Percentiles rank a stretch among this genome's conserved stretches.
These are phyloP conservation scores for Leptopilina clavipes DNA, from an alignment of 1,140 invertebrate genomes.

Conservation along the genomic window DNA sequence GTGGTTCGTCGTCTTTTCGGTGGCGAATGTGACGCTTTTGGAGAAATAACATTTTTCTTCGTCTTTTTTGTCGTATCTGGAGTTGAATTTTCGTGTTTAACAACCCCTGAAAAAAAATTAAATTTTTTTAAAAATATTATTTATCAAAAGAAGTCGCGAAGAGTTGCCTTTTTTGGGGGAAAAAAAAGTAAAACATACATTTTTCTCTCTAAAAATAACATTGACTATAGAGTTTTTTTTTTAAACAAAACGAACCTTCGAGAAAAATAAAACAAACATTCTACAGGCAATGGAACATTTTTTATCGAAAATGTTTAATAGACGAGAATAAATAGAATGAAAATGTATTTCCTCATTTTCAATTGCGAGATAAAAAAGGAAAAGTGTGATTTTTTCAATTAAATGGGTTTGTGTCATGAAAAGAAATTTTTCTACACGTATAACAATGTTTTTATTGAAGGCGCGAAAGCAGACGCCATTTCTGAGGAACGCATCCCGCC, in stretches of 20 bases:
- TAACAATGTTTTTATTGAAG: slow-evolving; percentile 43
- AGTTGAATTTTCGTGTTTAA: background rate
- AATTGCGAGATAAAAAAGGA: background rate
- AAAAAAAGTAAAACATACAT: no score
- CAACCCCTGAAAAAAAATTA: background rate
- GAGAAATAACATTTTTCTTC: background rate
- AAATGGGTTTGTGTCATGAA: background rate
- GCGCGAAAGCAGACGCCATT: slow-evolving; percentile 58
- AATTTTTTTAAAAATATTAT: no score
- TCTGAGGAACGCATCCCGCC: slow-evolving; percentile 52
- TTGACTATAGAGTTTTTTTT: background rate
- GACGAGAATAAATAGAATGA: no score
- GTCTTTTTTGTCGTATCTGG: background rate
- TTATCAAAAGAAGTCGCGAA: no score
- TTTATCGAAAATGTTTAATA: no score
- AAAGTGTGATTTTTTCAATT: background rate
- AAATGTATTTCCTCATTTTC: no score
- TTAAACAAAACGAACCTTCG: background rate
- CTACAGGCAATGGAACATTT: no score
- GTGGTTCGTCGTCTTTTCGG: slow-evolving; percentile 8
- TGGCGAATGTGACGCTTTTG: background rate
- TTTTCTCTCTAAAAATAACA: background rate
- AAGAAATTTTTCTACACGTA: background rate
- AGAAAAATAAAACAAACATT: no score
- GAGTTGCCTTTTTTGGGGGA: no score